These are phyloP conservation scores for Alcedo atthis DNA, from an alignment of 2,797 vertebrate species.

Conservation along the genomic window DNA sequence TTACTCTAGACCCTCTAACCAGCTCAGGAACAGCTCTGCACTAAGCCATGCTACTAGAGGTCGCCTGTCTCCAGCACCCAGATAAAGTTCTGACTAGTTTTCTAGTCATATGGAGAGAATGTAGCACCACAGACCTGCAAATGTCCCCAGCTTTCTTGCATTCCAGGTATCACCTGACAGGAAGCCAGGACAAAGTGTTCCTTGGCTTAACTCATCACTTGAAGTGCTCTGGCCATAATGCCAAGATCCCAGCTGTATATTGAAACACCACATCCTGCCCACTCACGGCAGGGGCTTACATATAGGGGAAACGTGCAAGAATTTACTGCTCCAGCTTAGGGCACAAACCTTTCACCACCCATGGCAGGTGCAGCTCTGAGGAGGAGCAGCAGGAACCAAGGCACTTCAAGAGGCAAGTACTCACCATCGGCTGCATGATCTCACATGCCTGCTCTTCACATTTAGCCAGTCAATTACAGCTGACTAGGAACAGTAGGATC, in stretches of 20 bases:
- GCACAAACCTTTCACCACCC: neutral
- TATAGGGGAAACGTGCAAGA: neutral
- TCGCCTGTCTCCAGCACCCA: neutral
- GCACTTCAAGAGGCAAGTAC: neutral
- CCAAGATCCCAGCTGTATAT: neutral
- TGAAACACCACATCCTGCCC: neutral
- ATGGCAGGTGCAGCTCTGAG: neutral
- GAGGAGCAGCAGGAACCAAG: neutral
- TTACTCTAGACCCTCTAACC: neutral
- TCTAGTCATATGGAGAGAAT: neutral
- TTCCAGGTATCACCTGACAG: neutral
- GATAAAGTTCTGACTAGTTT: neutral
- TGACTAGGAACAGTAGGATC: neutral
- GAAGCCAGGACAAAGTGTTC: neutral
- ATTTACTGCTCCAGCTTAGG: neutral
- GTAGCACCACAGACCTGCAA: neutral
- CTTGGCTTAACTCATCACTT: neutral
- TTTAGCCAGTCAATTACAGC: neutral
- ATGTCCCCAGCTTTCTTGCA: neutral
- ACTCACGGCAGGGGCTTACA: neutral
- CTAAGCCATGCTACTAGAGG: neutral
- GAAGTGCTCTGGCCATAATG: neutral
- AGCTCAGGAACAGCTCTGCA: neutral
- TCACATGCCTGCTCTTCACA: neutral
- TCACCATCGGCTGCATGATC: accelerated